Evolutionary conservation across 2,888 invertebrate species (phyloP).

Genomic region (Cheilosia grossa): DNA sequence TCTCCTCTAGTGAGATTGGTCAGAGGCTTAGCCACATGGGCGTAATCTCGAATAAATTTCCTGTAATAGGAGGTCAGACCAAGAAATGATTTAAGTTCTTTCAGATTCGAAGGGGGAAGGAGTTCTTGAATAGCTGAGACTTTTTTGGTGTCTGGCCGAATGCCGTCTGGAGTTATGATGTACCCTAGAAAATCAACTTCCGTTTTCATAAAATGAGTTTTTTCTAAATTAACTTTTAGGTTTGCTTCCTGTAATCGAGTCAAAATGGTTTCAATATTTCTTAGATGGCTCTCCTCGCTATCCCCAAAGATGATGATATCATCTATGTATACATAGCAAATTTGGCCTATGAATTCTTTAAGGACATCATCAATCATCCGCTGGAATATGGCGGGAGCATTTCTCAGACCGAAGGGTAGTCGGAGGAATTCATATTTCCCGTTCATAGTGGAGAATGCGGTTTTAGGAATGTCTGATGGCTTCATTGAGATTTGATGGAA

Average conservation of each 20-base stretch:
- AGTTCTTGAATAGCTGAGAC: conserved; percentile 40
- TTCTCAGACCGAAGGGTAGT: not conserved
- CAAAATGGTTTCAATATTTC: conserved; percentile 52
- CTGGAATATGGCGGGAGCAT: not conserved
- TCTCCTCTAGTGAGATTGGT: conserved; percentile 69
- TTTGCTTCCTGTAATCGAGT: conserved; percentile 10
- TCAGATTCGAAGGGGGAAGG: conserved; percentile 44
- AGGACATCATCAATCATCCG: not conserved
- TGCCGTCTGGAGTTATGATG: conserved; percentile 39
- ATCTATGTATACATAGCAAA: conserved; percentile 50
- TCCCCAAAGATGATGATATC: conserved; percentile 68
- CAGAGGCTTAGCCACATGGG: conserved; percentile 41
- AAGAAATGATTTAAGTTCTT: conserved; percentile 62
- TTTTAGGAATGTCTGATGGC: conserved; percentile 37
- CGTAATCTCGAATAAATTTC: conserved; percentile 66
- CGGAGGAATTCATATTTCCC: not conserved
- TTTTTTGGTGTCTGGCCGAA: conserved; percentile 46
- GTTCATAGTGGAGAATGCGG: conserved; percentile 29
- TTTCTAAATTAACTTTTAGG: conserved; percentile 35
- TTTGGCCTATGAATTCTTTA: not conserved
- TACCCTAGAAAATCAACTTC: conserved; percentile 62
- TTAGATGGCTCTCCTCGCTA: conserved; percentile 38
- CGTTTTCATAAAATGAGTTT: conserved; percentile 47
- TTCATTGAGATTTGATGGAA: conserved; percentile 45
- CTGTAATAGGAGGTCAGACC: conserved; percentile 67